Percentiles rank a stretch among this genome's conserved stretches.
Evolutionary conservation across 2,797 vertebrate genomes (phyloP).

Genomic region (Otus scops): DNA sequence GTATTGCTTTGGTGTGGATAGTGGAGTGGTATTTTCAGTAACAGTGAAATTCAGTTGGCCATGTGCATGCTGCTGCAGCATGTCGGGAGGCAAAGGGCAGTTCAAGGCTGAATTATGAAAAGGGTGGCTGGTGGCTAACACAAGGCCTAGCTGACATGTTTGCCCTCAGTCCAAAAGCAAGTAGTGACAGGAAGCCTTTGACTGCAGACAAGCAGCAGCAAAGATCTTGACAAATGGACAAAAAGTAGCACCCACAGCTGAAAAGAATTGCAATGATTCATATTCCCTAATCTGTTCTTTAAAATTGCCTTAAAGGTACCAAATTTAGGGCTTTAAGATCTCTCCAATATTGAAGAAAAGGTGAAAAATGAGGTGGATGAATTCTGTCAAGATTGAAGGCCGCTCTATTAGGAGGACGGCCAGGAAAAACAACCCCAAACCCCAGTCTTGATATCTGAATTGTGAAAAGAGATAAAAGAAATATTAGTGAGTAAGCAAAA

Average conservation of each 20-base stretch:
- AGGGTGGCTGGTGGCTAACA: neutral
- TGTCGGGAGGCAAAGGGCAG: neutral
- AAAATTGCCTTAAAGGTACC: neutral
- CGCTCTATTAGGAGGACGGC: neutral
- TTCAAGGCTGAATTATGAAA: neutral
- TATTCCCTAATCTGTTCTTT: neutral
- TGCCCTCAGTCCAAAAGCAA: neutral
- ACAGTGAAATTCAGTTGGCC: neutral
- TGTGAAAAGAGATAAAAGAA: neutral
- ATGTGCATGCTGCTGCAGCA: neutral
- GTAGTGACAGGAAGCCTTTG: neutral
- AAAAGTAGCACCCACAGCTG: neutral
- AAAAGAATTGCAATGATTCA: neutral
- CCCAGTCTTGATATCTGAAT: neutral
- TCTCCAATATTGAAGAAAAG: neutral
- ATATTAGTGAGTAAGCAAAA: neutral
- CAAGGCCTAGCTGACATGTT: neutral
- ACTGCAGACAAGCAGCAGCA: neutral
- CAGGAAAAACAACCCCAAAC: neutral
- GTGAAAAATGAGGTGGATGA: neutral
- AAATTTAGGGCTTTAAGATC: neutral
- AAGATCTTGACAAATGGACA: conserved; percentile 15
- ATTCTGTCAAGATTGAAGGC: neutral
- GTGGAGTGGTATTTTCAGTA: neutral
- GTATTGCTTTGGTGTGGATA: neutral